Conservation (phyloP, 1,140 invertebrate species). For the Lutraria rhynchaena region DNA sequence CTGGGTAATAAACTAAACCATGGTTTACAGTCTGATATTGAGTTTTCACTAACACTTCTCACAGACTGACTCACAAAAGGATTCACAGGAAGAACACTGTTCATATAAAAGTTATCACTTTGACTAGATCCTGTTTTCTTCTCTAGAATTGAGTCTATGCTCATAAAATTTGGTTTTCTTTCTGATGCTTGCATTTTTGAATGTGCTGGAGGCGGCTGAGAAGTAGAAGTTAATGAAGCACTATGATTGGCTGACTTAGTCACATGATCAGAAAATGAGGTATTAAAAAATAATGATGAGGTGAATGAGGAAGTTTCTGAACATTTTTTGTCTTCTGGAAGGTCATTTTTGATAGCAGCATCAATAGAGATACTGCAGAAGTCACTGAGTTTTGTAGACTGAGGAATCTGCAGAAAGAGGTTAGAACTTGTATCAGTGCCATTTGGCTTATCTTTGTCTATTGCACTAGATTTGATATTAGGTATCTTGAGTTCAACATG, state of each 20-base stretch:
- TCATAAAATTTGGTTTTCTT: slow-evolving; percentile 73
- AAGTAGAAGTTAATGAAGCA: slow-evolving; percentile 30
- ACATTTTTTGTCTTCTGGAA: not conserved
- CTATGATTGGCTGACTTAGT: slow-evolving; percentile 47
- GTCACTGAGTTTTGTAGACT: slow-evolving; percentile 66
- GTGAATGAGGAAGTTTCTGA: slow-evolving; percentile 39
- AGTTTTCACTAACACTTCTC: not conserved
- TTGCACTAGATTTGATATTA: slow-evolving; percentile 57
- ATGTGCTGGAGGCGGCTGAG: slow-evolving; percentile 62
- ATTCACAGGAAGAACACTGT: slow-evolving; percentile 57
- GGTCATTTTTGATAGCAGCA: slow-evolving; percentile 35
- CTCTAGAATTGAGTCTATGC: slow-evolving; percentile 77
- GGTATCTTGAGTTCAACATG: slow-evolving; percentile 47
- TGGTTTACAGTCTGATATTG: slow-evolving; percentile 79
- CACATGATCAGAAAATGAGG: slow-evolving; percentile 53
- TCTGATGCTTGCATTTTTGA: slow-evolving; percentile 53
- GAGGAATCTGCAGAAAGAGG: slow-evolving; percentile 67
- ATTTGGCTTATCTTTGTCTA: slow-evolving; percentile 37
- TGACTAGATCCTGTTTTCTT: slow-evolving; percentile 68
- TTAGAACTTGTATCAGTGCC: slow-evolving; percentile 49
- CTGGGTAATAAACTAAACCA: slow-evolving; percentile 87
- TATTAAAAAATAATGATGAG: slow-evolving; percentile 51
- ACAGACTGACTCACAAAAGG: slow-evolving; percentile 32
- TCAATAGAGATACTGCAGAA: slow-evolving; percentile 59
- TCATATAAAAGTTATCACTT: slow-evolving; percentile 6